Conservation (phyloP, 1,140 invertebrate species). For the Lutraria rhynchaena region DNA sequence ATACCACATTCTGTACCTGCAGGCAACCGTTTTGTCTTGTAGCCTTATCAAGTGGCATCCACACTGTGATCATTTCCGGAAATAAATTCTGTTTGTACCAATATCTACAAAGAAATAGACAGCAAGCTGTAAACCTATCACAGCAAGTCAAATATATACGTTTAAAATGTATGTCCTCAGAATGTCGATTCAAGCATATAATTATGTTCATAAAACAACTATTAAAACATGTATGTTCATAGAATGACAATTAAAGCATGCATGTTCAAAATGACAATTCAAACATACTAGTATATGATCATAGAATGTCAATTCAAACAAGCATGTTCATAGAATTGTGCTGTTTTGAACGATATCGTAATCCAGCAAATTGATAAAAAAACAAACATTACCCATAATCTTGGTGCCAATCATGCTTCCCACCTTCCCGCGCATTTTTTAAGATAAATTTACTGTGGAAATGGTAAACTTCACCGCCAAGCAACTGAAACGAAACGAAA, state of each 20-base stretch:
- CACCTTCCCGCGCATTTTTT: slow-evolving; percentile 38
- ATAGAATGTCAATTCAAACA: too few species aligned
- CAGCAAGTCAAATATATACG: slow-evolving; percentile 2
- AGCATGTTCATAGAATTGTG: too few species aligned
- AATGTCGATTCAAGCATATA: too few species aligned
- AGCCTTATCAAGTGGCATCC: slow-evolving; percentile 34
- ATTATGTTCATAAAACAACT: too few species aligned
- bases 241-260: too few species aligned
- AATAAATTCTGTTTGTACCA: slow-evolving; percentile 48
- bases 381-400: slow-evolving; percentile 59
- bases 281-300: too few species aligned
- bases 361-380: too few species aligned
- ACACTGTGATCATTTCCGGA: slow-evolving; percentile 56
- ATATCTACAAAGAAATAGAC: slow-evolving; percentile 21
- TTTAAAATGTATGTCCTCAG: too few species aligned
- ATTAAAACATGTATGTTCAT: too few species aligned
- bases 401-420: slow-evolving; percentile 49
- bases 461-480: slow-evolving; percentile 54
- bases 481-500: slow-evolving; percentile 30
- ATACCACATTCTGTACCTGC: too few species aligned
- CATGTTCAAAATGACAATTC: too few species aligned
- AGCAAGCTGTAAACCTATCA: neutral
- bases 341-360: too few species aligned
- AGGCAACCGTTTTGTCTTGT: slow-evolving; percentile 46
- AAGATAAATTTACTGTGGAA: slow-evolving; percentile 54